Evolutionary conservation across 2,797 vertebrate species (phyloP), one percentile per base, ranked within the genome.

Genomic region (Platyrinchus mystaceus): DNA sequence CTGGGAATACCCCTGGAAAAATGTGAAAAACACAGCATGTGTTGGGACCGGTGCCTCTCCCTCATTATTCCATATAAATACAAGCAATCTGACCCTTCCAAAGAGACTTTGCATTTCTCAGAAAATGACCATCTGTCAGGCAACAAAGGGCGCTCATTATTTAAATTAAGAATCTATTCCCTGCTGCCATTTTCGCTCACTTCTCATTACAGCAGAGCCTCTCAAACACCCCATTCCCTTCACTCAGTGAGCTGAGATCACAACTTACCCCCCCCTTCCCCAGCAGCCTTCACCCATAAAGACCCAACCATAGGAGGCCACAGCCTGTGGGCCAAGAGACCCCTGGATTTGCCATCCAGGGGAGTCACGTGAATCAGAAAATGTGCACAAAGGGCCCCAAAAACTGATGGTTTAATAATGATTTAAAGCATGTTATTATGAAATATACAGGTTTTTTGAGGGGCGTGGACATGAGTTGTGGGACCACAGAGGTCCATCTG

Each of bases 71-170:
- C 91, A 76, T 88, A 87, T 95, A 95, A 95, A 95, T 90, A 93
- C 92, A 96, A 92, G 94, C 92, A 94, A 80, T 83, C 84, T 94
- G 96, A 97, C 95, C 92, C 79, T 63, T 95, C 95, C 94, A 96
- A 95, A 95, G 84, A 93, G 92, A 81, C 90, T 93, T 84, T 58
- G 89, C 91, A 64, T 94, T 84, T 93, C 87, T 89, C 91, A 94
- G 95, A 95, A 95, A 96, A 82, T 96, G 85, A 84, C 95, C 96
- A 97, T 97, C 97, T 97, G 96, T 90, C 90, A 92, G 86, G 93
- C 86, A 85, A 85, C 93, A 93, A 95, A 94, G 94, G 94, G 74
- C 16, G 3, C 93, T 96, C 95, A 84, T 96, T 97, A 97, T 97
- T 97, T 95, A 95, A 97, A 97, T 92, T 83, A 93, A 94, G 76